A percentile compares a stretch with the other conserved stretches of the same genome.
Evolutionary conservation across 2,113 vertebrate genomes (phyloP).

Genomic region (Oryzias woworae): DNA sequence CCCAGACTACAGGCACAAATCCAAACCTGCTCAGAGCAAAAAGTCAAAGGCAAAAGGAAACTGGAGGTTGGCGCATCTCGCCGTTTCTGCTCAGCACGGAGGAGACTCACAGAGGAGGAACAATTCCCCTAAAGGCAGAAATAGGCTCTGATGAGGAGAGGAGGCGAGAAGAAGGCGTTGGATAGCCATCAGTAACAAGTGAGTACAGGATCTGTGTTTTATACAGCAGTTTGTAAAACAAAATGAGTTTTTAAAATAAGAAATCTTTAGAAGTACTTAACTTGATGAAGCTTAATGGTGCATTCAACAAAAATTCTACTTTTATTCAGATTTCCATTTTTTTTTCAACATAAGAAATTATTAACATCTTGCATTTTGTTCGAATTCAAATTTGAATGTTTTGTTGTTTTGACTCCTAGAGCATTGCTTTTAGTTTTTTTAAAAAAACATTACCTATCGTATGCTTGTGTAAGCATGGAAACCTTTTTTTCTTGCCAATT

Average conservation of each 20-base stretch:
- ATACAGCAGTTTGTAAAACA: not conserved
- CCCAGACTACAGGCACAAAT: not conserved
- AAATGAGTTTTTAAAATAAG: no score
- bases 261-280: not conserved
- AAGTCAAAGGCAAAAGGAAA: slow-evolving; percentile 30
- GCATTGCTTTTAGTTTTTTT: no score
- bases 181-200: slow-evolving; percentile 64
- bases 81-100: slow-evolving; percentile 42
- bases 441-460: no score
- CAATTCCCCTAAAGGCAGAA: slow-evolving; percentile 60
- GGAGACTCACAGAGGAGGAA: slow-evolving; percentile 60
- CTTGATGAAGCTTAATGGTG: not conserved
- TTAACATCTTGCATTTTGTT: no score
- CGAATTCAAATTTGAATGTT: no score
- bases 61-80: slow-evolving; percentile 44
- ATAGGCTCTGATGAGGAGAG: slow-evolving; percentile 67
- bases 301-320: not conserved
- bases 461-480: no score
- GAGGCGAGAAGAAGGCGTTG: slow-evolving; percentile 71
- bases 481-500: no score
- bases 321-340: not conserved
- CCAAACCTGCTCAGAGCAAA: slow-evolving; percentile 10
- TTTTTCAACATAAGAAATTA: no score
- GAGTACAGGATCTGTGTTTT: slow-evolving; percentile 12
- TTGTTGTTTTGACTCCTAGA: no score